Evolutionary conservation across 2,797 vertebrate genomes (phyloP).

Genomic region (Sitta carolinensis): DNA sequence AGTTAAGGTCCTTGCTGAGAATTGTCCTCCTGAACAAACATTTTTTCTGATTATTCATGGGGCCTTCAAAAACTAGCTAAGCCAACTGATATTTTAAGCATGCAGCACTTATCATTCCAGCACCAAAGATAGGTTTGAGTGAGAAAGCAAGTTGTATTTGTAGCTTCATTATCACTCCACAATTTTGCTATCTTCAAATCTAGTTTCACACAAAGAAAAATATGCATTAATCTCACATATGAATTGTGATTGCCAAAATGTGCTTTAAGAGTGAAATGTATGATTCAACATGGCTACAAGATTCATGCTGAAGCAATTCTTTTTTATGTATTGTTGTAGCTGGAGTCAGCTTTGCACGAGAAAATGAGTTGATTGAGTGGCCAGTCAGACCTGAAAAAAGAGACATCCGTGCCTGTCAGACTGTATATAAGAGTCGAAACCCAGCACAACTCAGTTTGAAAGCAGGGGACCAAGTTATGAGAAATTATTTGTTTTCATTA

Average conservation of each 20-base stretch:
- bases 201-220: constrained; percentile 8
- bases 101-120: background rate
- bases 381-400: background rate
- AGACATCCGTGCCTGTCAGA: background rate
- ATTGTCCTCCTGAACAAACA: background rate
- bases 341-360: background rate
- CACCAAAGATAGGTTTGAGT: constrained; percentile 7
- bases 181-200: background rate
- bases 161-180: constrained; percentile 16
- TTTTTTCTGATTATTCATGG: background rate
- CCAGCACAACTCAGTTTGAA: background rate
- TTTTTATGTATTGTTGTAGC: background rate
- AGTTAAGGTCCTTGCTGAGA: background rate
- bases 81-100: background rate
- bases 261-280: background rate
- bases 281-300: background rate
- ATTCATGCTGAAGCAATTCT: background rate
- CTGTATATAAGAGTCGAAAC: background rate
- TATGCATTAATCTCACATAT: background rate
- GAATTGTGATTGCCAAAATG: background rate
- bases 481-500: constrained; percentile 9
- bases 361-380: background rate
- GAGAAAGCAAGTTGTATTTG: background rate
- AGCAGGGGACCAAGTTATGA: background rate
- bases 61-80: background rate